Percentiles rank a stretch among this genome's conserved stretches.
Evolutionary conservation across 2,797 vertebrate genomes (phyloP).

Genomic region (Acrocephalus scirpaceus): DNA sequence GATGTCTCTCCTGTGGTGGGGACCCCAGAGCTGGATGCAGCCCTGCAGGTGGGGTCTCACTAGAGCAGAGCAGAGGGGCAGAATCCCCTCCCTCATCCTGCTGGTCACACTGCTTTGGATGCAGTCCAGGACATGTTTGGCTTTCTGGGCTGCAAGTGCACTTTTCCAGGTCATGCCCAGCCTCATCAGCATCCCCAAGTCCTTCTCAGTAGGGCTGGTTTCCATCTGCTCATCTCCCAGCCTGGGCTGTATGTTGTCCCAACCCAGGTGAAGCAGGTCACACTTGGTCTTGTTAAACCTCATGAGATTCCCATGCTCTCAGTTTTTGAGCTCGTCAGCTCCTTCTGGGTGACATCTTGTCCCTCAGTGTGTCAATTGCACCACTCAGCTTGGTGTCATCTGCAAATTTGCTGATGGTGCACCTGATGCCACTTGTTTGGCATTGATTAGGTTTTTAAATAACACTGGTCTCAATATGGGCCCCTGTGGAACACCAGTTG

Average conservation of each 20-base stretch:
- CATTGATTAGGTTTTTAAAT: not conserved
- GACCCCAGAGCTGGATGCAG: not conserved
- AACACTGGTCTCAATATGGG: not conserved
- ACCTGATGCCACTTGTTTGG: not conserved
- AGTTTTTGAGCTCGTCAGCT: not conserved
- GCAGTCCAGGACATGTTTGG: fast-evolving
- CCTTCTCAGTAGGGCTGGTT: not conserved
- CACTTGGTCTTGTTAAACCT: not conserved
- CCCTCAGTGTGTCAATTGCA: not conserved
- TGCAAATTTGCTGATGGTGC: not conserved
- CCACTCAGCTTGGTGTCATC: not conserved
- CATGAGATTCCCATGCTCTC: too few relatives aligned
- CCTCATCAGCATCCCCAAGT: not conserved
- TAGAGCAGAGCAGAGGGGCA: not conserved
- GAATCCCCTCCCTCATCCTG: not conserved
- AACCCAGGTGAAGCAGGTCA: fast-evolving
- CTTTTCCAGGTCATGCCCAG: too few relatives aligned
- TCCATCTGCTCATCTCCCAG: not conserved
- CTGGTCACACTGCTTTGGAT: fast-evolving
- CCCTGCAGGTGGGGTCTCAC: fast-evolving
- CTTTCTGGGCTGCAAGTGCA: not conserved
- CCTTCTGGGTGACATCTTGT: not conserved
- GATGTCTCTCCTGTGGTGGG: fast-evolving
- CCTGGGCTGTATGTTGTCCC: not conserved
- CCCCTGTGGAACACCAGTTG: too few relatives aligned